phyloP scores from a whole-genome alignment of 2,888 invertebrate genomes.

The Temnothorax rugatulus region DNA sequence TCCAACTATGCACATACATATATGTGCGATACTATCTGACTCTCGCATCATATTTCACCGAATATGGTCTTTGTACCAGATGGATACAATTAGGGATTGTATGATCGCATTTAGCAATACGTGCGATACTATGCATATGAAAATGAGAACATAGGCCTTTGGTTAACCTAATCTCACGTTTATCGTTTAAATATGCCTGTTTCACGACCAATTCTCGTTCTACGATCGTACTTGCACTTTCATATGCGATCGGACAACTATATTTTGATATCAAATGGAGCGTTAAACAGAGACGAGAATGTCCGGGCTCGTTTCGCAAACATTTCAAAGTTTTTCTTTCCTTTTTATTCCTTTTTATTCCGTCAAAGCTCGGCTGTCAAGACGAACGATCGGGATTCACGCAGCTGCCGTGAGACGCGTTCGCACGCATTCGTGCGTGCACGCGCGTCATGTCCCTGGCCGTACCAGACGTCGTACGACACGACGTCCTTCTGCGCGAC shows the following conservation, averaged over 20 bases:
- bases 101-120: constrained; percentile 1
- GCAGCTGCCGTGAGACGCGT: constrained; percentile 12
- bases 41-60: constrained; percentile 29
- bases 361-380: constrained; percentile 34
- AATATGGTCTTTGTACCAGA: constrained; percentile 5
- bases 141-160: constrained; percentile 17
- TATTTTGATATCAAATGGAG: constrained; percentile 1
- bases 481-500: constrained; percentile 43
- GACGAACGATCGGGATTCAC: neutral
- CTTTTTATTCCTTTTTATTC: constrained; percentile 41
- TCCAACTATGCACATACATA: neutral
- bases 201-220: constrained; percentile 6
- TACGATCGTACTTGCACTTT: neutral
- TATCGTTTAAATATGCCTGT: neutral
- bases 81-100: constrained; percentile 29
- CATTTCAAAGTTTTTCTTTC: neutral
- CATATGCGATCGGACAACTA: neutral
- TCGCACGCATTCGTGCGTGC: constrained; percentile 53
- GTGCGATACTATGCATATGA: neutral
- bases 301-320: constrained; percentile 2
- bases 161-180: constrained; percentile 37
- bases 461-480: constrained; percentile 25
- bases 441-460: constrained; percentile 1
- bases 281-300: constrained; percentile 9
- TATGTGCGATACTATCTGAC: neutral